Percentiles rank a stretch among this genome's conserved stretches.
These are phyloP conservation scores for Motacilla alba DNA, from an alignment of 2,113 vertebrate species.

Conservation along the genomic window DNA sequence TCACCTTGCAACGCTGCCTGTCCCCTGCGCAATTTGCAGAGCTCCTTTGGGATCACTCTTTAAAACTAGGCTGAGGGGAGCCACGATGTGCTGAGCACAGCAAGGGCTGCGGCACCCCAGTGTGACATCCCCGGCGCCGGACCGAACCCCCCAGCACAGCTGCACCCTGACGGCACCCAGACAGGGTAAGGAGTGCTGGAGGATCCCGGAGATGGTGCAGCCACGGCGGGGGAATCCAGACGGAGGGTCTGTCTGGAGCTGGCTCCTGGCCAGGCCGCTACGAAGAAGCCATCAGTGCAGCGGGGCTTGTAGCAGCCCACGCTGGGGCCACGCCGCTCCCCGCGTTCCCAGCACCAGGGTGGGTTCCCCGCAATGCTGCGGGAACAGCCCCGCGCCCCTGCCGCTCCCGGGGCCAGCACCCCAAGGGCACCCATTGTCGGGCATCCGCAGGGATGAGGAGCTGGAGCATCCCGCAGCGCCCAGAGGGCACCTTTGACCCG, in stretches of 20 bases:
- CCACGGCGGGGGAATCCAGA: not conserved
- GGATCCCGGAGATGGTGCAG: not conserved
- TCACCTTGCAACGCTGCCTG: conserved; percentile 10
- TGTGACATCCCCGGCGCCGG: not conserved
- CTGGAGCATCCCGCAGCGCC: not conserved
- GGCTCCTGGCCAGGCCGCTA: conserved; percentile 10
- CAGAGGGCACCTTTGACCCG: not conserved
- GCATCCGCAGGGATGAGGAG: not conserved
- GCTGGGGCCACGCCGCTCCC: not conserved
- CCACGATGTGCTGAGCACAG: not conserved
- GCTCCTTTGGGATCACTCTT: not conserved
- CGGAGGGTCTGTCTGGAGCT: not conserved
- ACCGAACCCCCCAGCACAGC: not conserved
- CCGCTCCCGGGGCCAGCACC: not conserved
- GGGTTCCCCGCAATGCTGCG: not conserved
- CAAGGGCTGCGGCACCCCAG: not conserved
- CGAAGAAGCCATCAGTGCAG: not conserved
- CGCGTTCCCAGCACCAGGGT: not conserved
- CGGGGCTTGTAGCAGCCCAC: not conserved
- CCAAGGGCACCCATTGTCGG: not conserved
- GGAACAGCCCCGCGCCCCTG: not conserved
- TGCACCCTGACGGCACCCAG: not conserved
- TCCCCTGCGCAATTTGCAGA: not conserved
- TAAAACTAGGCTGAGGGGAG: conserved; percentile 7
- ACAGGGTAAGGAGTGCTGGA: rapidly evolving